Conservation (phyloP, 2,797 vertebrate species). For the Pterois miles region DNA sequence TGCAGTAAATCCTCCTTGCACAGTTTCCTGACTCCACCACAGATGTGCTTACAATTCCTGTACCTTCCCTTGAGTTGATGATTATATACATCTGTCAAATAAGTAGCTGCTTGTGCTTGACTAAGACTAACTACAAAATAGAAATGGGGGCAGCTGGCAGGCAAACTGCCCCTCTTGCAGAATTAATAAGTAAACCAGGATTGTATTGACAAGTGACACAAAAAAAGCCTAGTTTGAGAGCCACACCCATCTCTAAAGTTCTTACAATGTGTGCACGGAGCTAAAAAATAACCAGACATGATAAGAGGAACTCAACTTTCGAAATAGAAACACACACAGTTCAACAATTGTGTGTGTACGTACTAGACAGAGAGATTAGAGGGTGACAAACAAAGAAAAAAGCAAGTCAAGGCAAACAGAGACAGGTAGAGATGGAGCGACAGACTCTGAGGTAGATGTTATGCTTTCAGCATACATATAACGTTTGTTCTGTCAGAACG, state of each 20-base stretch:
- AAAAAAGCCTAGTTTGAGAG: not conserved
- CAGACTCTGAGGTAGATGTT: conserved; percentile 4
- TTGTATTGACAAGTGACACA: conserved; percentile 23
- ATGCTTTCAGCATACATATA: conserved; percentile 37
- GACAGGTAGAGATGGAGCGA: conserved; percentile 23
- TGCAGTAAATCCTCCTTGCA: conserved; percentile 22
- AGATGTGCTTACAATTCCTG: not conserved
- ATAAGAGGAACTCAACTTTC: conserved; percentile 35
- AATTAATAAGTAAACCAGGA: conserved; percentile 54
- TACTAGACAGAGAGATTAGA: conserved; percentile 45
- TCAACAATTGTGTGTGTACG: conserved; percentile 30
- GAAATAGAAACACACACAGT: conserved; percentile 33
- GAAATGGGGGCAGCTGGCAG: not conserved
- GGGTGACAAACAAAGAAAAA: conserved; percentile 36
- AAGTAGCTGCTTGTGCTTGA: conserved; percentile 13
- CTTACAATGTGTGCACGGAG: conserved; percentile 35
- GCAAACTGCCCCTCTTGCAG: not conserved
- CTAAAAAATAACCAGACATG: conserved; percentile 53
- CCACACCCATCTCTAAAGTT: conserved; percentile 4
- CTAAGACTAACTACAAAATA: not conserved
- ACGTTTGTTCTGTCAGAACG: conserved; percentile 23
- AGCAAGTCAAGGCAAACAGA: conserved; percentile 26
- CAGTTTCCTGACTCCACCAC: conserved; percentile 3
- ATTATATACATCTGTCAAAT: conserved; percentile 31
- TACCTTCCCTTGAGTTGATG: conserved; percentile 15